phyloP scores from a whole-genome alignment of 2,113 vertebrate genomes.

The Aix galericulata region DNA sequence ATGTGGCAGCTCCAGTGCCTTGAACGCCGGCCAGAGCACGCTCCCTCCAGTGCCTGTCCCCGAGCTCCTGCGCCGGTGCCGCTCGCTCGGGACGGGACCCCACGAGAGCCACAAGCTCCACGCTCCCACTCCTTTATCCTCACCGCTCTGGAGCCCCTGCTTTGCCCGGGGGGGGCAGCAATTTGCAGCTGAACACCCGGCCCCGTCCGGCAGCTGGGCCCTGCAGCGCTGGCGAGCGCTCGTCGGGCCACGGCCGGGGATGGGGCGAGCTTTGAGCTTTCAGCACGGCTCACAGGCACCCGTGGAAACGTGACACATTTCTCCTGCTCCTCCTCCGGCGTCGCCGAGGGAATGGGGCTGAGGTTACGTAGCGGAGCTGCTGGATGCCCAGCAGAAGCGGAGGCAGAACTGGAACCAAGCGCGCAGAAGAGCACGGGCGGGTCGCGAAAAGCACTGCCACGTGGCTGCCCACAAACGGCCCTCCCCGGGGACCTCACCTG shows the following conservation, averaged over 20 bases:
- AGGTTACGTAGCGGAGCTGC: background rate
- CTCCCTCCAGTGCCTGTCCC: background rate
- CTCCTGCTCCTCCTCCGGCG: conserved; percentile 7
- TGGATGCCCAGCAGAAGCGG: background rate
- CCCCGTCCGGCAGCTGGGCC: conserved; percentile 15
- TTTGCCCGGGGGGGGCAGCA: background rate
- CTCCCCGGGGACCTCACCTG: background rate
- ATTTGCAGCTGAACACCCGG: background rate
- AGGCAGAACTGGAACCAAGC: background rate
- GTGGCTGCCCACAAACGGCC: background rate
- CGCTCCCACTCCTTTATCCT: background rate
- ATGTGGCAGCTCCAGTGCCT: conserved; percentile 46
- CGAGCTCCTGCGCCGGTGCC: background rate
- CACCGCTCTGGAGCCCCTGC: conserved; percentile 13
- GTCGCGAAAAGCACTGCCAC: background rate
- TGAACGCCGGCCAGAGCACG: background rate
- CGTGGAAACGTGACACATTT: background rate
- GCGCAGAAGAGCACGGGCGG: background rate
- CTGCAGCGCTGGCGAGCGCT: conserved; percentile 17
- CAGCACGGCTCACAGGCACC: conserved; percentile 16
- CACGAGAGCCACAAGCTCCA: background rate
- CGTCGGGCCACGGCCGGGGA: background rate
- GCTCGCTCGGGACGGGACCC: background rate
- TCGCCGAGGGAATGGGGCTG: background rate
- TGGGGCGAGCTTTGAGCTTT: conserved; percentile 40